Evolutionary conservation across 2,113 vertebrate species (phyloP).

Genomic region (Oryzias woworae): DNA sequence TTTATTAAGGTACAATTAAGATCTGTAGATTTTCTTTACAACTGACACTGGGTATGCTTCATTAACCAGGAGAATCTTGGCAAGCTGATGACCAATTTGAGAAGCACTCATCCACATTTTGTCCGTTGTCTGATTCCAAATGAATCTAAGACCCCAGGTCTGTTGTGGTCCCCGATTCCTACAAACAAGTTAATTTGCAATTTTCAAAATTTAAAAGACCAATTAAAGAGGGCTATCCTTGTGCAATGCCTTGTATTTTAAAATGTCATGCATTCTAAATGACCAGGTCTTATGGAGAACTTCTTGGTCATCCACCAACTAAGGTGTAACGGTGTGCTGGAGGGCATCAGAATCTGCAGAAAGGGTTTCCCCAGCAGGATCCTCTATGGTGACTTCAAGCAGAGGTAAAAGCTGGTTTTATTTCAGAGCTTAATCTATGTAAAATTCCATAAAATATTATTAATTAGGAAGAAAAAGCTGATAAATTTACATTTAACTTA

Average conservation of each 20-base stretch:
- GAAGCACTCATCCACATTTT: conserved; percentile 43
- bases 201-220: too few relatives aligned
- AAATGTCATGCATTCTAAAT: neutral
- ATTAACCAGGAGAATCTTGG: conserved; percentile 20
- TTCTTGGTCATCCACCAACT: conserved; percentile 66
- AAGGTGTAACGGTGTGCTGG: conserved; percentile 68
- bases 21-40: neutral
- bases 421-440: too few relatives aligned
- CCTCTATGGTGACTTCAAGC: conserved; percentile 67
- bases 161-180: too few relatives aligned
- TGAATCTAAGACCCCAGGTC: conserved; percentile 26
- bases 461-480: neutral
- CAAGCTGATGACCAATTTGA: conserved; percentile 44
- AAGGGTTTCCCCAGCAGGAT: conserved; percentile 71
- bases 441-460: neutral
- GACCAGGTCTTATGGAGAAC: conserved; percentile 61
- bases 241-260: too few relatives aligned
- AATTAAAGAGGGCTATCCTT: too few relatives aligned
- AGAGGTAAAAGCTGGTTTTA: conserved; percentile 15
- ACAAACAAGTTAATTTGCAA: too few relatives aligned
- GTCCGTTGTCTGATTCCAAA: conserved; percentile 38
- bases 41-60: neutral
- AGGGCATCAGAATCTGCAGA: conserved; percentile 70
- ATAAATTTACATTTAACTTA: neutral
- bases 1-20: too few relatives aligned